Evolutionary conservation across 2,888 invertebrate species (phyloP).

Genomic region (Criorhina ranunculi): DNA sequence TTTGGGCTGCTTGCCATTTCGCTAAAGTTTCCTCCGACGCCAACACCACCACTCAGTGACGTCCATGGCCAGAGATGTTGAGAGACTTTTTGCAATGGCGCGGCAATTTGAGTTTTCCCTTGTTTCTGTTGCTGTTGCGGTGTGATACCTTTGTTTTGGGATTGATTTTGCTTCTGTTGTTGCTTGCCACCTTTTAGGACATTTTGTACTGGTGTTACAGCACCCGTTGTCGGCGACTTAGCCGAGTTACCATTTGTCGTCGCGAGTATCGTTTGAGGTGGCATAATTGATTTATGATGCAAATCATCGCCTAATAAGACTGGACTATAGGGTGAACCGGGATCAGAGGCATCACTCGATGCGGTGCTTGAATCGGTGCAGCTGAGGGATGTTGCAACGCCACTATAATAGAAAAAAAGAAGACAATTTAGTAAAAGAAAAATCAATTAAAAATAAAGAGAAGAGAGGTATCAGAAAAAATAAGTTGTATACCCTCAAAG

Average conservation of each 20-base stretch:
- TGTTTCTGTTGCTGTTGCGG: slow-evolving; percentile 72
- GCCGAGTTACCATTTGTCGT: slow-evolving; percentile 78
- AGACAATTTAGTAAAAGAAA: slow-evolving; percentile 12
- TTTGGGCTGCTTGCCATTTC: slow-evolving; percentile 63
- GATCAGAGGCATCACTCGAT: slow-evolving; percentile 94
- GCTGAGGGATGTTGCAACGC: slow-evolving; percentile 92
- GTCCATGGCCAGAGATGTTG: slow-evolving; percentile 71
- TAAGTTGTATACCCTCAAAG: no score
- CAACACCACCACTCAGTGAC: slow-evolving; percentile 41
- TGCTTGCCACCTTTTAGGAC: slow-evolving; percentile 59
- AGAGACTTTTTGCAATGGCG: slow-evolving; percentile 48
- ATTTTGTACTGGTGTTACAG: slow-evolving; percentile 60
- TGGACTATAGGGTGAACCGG: slow-evolving; percentile 93
- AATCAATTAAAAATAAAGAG: no score
- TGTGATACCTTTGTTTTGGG: slow-evolving; percentile 77
- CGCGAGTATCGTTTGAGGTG: slow-evolving; percentile 83
- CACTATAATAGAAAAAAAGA: slow-evolving; percentile 87
- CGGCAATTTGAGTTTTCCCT: slow-evolving; percentile 44
- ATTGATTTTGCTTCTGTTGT: slow-evolving; percentile 80
- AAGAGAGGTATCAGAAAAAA: neutral
- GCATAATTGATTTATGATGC: slow-evolving; percentile 80
- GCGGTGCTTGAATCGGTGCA: slow-evolving; percentile 90
- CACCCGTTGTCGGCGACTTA: slow-evolving; percentile 77
- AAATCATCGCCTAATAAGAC: slow-evolving; percentile 86
- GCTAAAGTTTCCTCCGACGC: slow-evolving; percentile 51